Percentiles rank a stretch among this genome's conserved stretches.
Conservation (phyloP, 2,888 invertebrate genomes). For the Chymomyza caudatula region DNA sequence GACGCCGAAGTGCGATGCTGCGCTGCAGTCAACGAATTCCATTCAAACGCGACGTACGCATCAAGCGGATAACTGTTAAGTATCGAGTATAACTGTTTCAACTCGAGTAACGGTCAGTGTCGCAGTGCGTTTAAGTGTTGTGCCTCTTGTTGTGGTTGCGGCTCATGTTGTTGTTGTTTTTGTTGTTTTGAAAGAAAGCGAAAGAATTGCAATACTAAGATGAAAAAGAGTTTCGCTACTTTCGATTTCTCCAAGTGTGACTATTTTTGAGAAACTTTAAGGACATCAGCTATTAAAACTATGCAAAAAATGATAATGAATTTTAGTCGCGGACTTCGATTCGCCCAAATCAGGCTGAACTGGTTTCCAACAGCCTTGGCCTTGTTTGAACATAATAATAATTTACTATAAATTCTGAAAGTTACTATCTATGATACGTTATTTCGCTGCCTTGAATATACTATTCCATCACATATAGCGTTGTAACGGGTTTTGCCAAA, state of each 20-base stretch:
- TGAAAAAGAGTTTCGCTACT: neutral
- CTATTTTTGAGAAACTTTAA: no score
- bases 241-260: neutral
- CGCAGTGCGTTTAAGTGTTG: neutral
- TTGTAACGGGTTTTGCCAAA: no score
- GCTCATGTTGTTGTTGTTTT: neutral
- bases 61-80: constrained; percentile 32
- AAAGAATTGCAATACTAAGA: neutral
- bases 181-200: neutral
- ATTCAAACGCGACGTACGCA: constrained; percentile 56
- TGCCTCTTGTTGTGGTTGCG: neutral
- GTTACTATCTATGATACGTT: no score
- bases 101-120: constrained; percentile 7
- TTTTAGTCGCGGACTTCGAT: no score
- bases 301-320: no score
- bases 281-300: no score
- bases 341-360: no score
- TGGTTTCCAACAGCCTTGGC: no score
- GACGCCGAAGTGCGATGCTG: constrained; percentile 4
- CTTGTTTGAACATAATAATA: no score
- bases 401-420: no score
- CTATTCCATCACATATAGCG: no score
- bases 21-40: constrained; percentile 51
- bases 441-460: no score
- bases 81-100: constrained; percentile 1